phyloP scores from a whole-genome alignment of 2,797 vertebrate species.

The Knipowitschia caucasica region DNA sequence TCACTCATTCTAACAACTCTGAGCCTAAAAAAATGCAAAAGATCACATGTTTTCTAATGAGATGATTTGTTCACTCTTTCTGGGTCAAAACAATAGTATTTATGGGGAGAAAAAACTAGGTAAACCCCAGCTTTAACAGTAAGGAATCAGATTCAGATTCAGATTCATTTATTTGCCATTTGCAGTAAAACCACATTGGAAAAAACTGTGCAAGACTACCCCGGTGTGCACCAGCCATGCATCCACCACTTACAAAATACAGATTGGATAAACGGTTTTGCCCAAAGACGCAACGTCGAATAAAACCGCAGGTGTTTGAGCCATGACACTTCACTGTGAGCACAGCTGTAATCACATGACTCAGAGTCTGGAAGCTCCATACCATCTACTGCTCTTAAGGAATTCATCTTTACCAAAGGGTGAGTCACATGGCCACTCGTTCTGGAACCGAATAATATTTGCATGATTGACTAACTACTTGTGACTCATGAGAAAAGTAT shows the following conservation, averaged over 20 bases:
- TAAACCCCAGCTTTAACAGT: no score
- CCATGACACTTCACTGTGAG: not conserved
- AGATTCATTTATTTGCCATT: no score
- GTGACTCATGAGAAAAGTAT: not conserved
- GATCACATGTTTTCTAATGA: no score
- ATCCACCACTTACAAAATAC: not conserved
- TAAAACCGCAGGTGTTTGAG: not conserved
- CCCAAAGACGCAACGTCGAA: not conserved
- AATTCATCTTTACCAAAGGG: not conserved
- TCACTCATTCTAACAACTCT: no score
- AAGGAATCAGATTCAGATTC: no score
- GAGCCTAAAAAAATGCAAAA: no score
- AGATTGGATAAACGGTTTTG: not conserved
- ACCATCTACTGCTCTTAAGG: not conserved
- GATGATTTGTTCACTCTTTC: no score
- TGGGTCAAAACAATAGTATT: no score
- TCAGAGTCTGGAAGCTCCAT: not conserved
- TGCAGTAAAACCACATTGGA: no score
- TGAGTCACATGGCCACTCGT: not conserved
- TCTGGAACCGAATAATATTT: not conserved
- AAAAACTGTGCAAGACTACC: not conserved
- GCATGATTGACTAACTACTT: no score
- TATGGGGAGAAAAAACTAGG: no score
- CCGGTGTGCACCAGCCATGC: not conserved
- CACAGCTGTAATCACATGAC: not conserved